phyloP scores from a whole-genome alignment of 2,888 invertebrate genomes.

The Maniola hyperantus region DNA sequence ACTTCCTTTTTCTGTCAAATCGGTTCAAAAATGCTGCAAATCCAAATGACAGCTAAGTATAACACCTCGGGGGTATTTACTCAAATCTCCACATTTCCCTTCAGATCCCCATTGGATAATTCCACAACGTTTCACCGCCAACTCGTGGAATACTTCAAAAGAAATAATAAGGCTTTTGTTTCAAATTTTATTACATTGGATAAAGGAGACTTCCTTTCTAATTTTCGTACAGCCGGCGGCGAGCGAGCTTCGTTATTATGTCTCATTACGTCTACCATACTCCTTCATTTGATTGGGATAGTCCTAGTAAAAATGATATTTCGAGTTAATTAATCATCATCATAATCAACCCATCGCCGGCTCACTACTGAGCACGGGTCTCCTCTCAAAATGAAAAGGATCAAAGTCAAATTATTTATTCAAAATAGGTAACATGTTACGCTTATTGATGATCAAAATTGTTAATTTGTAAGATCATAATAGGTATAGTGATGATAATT shows the following conservation, averaged over 20 bases:
- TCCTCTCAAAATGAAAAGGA: too few species aligned
- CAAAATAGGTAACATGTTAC: too few species aligned
- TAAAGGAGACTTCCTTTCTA: constrained; percentile 32
- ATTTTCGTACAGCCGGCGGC: constrained; percentile 34
- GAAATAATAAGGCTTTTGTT: constrained; percentile 37
- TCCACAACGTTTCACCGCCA: constrained; percentile 14
- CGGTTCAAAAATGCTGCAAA: background rate
- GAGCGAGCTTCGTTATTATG: constrained; percentile 12
- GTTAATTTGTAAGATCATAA: too few species aligned
- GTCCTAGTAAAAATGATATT: background rate
- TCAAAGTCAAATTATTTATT: too few species aligned
- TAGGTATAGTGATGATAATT: too few species aligned
- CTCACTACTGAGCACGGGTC: too few species aligned
- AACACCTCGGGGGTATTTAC: constrained; percentile 7
- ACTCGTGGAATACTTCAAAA: constrained; percentile 33
- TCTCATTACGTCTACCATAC: constrained; percentile 11
- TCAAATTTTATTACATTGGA: constrained; percentile 32
- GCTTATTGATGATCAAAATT: too few species aligned
- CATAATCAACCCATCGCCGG: too few species aligned
- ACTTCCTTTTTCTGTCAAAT: background rate
- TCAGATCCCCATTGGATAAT: constrained; percentile 12
- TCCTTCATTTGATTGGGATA: background rate
- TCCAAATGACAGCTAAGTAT: background rate
- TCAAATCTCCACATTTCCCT: constrained; percentile 9
- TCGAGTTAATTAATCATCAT: too few species aligned